These are phyloP conservation scores for Brenthis ino DNA, from an alignment of 2,888 invertebrate species.

Conservation along the genomic window DNA sequence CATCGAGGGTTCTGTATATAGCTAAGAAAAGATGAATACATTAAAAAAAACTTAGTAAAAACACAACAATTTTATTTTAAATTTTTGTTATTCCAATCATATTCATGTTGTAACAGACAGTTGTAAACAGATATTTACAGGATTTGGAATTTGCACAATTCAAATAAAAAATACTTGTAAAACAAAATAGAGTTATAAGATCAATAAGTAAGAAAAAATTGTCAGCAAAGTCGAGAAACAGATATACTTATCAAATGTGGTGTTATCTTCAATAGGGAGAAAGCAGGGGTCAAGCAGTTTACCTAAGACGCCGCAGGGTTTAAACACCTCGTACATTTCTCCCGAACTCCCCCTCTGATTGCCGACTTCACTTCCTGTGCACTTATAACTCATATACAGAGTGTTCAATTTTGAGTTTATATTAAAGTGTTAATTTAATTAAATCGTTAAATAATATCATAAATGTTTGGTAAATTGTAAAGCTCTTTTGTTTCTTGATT, in stretches of 20 bases:
- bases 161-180: too few species aligned
- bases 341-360: conserved; percentile 40
- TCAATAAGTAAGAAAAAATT: too few species aligned
- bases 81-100: too few species aligned
- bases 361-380: conserved; percentile 42
- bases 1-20: too few species aligned
- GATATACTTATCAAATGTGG: conserved; percentile 1
- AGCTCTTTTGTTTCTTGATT: too few species aligned
- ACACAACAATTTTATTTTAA: too few species aligned
- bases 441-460: background rate
- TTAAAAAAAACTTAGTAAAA: too few species aligned
- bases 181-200: too few species aligned
- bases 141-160: too few species aligned
- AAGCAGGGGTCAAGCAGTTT: conserved; percentile 53
- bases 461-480: background rate
- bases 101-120: too few species aligned
- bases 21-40: too few species aligned
- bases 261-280: conserved; percentile 26
- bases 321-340: conserved; percentile 62
- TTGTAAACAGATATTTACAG: too few species aligned
- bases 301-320: conserved; percentile 66
- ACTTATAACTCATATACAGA: conserved; percentile 45
- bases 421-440: background rate
- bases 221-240: background rate
- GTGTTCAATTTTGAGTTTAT: conserved; percentile 16